Evolutionary conservation across 2,797 vertebrate species (phyloP), one percentile per base, ranked within the genome.

Genomic region (Sebastes elongatus): DNA sequence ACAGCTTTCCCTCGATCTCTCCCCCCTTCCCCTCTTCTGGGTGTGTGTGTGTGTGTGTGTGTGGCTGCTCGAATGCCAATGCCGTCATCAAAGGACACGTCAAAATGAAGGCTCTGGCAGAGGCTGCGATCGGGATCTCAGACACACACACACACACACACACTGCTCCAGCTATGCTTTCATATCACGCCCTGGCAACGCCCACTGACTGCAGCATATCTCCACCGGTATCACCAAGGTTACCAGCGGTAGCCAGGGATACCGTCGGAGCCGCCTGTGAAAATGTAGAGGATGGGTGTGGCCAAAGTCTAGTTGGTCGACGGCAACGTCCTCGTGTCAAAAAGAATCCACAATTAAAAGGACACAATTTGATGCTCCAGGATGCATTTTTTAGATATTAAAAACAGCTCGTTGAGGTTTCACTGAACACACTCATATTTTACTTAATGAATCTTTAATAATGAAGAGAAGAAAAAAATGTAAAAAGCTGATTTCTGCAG

Each of bases 161-260:
- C 89, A 74, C 76, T 25, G 84, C 79, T 87, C 80, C 67, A 85
- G 81, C 92, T 91, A 89, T 89, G 92, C 93, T 95, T 94, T 95
- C 92, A 93, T 92, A 95, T 94, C 93, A 94, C 93, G 91, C 94
- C 93, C 92, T 93, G 93, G 90, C 87, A 86, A 93, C 92, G 86
- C 91, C 92, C 92, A 94, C 91, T 88, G 89, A 94, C 93, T 94
- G 90, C 92, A 94, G 93, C 90, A 91, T 93, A 95, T 94, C 94
- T 93, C 86, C 88, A 87, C 78, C 90, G 85, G 90, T 90, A 94
- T 94, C 94, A 92, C 94, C 93, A 95, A 93, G 93, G 94, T 93
- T 94, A 94, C 93, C 92, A 91, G 85, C 84, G 77, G 94, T 93
- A 93, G 93, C 92, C 92, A 94, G 83, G 93, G 94, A 93, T 93